A percentile compares a stretch with the other conserved stretches of the same genome.
These are phyloP conservation scores for Sarcophaga carnaria DNA, from an alignment of 2,888 invertebrate genomes.

Conservation along the genomic window DNA sequence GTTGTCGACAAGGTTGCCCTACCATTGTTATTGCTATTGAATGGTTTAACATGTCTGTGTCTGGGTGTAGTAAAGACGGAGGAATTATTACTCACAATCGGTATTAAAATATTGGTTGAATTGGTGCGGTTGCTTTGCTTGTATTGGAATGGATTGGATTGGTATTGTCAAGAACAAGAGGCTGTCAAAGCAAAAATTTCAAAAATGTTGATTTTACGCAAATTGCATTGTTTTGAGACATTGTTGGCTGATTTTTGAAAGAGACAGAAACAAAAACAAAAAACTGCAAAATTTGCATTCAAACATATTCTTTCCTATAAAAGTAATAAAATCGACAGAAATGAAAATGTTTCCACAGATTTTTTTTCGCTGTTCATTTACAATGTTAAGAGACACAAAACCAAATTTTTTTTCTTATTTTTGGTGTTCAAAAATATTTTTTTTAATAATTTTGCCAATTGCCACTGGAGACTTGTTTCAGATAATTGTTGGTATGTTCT, in stretches of 20 bases:
- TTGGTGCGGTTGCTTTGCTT: neutral
- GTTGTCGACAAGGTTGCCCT: conserved; percentile 21
- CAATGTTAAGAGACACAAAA: neutral
- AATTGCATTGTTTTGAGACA: conserved; percentile 19
- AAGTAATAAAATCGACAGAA: neutral
- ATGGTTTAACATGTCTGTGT: too few relatives aligned
- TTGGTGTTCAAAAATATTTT: too few relatives aligned
- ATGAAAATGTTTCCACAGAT: neutral
- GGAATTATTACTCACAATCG: neutral
- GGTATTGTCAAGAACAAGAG: conserved; percentile 7
- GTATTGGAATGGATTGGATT: neutral
- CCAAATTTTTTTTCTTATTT: neutral
- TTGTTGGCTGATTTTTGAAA: too few relatives aligned
- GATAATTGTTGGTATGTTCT: too few relatives aligned
- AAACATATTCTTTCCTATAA: too few relatives aligned
- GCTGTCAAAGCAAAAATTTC: conserved; percentile 41
- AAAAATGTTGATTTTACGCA: conserved; percentile 57
- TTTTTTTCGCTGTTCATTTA: neutral
- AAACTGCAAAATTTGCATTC: neutral
- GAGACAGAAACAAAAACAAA: too few relatives aligned
- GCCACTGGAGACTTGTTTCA: neutral
- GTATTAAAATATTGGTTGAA: too few relatives aligned
- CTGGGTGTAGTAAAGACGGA: neutral
- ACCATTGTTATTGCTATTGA: conserved; percentile 1
- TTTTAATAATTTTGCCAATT: neutral